Conservation (phyloP, 30 jellyfish, hydroid and myxozoan genomes). For the Mastigias papua region DNA sequence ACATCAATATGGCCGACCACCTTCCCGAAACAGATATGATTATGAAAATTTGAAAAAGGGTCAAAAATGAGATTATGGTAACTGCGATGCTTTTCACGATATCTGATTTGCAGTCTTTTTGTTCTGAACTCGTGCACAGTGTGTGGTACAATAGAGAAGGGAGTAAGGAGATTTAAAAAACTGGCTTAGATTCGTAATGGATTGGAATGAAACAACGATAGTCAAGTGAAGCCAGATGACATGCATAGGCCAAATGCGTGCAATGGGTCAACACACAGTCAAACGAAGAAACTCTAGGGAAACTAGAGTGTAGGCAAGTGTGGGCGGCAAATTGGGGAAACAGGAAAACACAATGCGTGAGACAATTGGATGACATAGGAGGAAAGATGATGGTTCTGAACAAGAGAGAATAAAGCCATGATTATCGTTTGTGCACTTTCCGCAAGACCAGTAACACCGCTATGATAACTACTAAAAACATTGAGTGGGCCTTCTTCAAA, state of each 20-base stretch:
- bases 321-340: neutral
- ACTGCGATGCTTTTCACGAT: slow-evolving; percentile 9
- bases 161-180: neutral
- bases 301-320: neutral
- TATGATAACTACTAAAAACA: too few relatives aligned
- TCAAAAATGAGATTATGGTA: slow-evolving; percentile 1
- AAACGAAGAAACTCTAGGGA: neutral
- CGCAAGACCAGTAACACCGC: too few relatives aligned
- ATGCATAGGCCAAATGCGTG: neutral
- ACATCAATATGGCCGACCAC: slow-evolving; percentile 9
- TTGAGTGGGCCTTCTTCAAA: too few relatives aligned
- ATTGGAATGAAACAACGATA: slow-evolving; percentile 1
- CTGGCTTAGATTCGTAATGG: neutral
- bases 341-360: neutral
- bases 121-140: slow-evolving; percentile 6
- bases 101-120: neutral
- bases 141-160: neutral
- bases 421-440: too few relatives aligned
- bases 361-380: neutral
- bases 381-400: too few relatives aligned
- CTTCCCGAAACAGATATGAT: neutral
- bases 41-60: slow-evolving; percentile 10
- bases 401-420: too few relatives aligned
- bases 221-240: neutral
- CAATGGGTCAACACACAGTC: neutral